Base-by-base conservation (phyloP, 2,797 vertebrate genomes). In the Gymnoscopelus braueri region DNA sequence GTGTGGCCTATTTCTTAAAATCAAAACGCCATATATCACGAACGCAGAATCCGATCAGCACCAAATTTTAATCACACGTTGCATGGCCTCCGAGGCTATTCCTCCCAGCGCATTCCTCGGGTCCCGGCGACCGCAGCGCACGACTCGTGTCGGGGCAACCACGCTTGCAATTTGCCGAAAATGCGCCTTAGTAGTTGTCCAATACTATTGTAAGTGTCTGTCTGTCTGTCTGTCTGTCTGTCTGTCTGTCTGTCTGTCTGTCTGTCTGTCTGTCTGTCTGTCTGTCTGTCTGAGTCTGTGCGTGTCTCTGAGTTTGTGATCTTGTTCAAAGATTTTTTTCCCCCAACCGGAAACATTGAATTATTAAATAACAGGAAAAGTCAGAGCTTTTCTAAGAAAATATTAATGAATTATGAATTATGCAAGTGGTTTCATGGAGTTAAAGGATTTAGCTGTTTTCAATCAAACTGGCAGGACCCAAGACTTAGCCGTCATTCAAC, bases 361-460 rank as follows among this genome's bases (percentile, higher is more conserved):
- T 71, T 76, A n/a, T 71, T 76, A 13, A 47, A 8, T 71, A 80
- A 84, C 32, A 13, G 55, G 59, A 58, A 76, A 81, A 14, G 55
- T 63, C 55, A 76, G 80, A 67, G 50, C 7, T 51, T 60, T 68
- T 66, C 5, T 11, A 63, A 76, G 66, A 24, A 65, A 76, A 64
- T 76, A 60, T 75, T 54, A 63, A 32, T 29, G 65, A 75, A 60
- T 70, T 81, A 51, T 66, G 52, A 1, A 66, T 84, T 78, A 78
- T 0, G 52, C 64, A 77, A 77, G 72, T 63, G 44, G 51, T 72
- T 75, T 78, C 63, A 70, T 58, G 39, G 67, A 78, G 75, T 81
- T 54, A 75, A 65, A 81, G 71, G 77, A 62, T 75, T 77, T 72
- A 64, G 23, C 69, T 65, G 75, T 76, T 81, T 67, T 35, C 44